Percentiles rank a stretch among this genome's conserved stretches.
These are phyloP conservation scores for Timema podura DNA, from an alignment of 2,888 invertebrate species.

Conservation along the genomic window DNA sequence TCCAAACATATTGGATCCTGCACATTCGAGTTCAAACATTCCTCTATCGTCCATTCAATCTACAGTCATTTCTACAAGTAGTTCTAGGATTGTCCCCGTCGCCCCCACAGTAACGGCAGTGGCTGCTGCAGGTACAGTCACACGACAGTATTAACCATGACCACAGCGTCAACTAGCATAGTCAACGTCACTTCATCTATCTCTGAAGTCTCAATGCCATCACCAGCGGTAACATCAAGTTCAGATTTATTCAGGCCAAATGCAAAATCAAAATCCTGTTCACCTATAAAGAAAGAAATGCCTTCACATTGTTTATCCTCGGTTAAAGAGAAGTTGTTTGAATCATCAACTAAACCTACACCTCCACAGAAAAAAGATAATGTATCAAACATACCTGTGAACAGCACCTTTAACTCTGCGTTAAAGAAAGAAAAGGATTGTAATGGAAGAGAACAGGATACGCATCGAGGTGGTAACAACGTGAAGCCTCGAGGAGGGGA, in stretches of 20 bases:
- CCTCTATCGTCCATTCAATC: slow-evolving; percentile 24
- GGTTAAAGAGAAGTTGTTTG: not conserved
- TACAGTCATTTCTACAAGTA: slow-evolving; percentile 15
- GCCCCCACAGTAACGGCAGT: slow-evolving; percentile 20
- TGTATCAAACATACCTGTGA: not conserved
- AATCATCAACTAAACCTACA: not conserved
- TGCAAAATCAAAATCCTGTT: slow-evolving; percentile 17
- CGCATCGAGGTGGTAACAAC: slow-evolving; percentile 19
- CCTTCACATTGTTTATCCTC: slow-evolving; percentile 5
- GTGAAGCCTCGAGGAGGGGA: slow-evolving; percentile 14
- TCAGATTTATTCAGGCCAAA: slow-evolving; percentile 19
- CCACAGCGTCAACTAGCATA: slow-evolving; percentile 27
- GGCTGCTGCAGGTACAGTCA: slow-evolving; percentile 29
- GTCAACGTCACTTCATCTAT: slow-evolving; percentile 23
- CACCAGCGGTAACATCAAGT: slow-evolving; percentile 17
- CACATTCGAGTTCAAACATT: slow-evolving; percentile 24
- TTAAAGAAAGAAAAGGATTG: slow-evolving; percentile 27
- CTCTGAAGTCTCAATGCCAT: slow-evolving; percentile 17
- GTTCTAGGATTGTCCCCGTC: slow-evolving; percentile 13
- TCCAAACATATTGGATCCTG: slow-evolving; percentile 13
- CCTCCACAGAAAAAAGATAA: slow-evolving; percentile 20
- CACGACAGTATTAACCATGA: slow-evolving; percentile 28
- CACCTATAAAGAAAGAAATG: slow-evolving; percentile 22
- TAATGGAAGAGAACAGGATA: slow-evolving; percentile 20
- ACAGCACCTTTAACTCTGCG: not conserved